Percentiles rank a stretch among this genome's conserved stretches.
Evolutionary conservation across 2,797 vertebrate species (phyloP).

Genomic region (Lophotriccus pileatus): DNA sequence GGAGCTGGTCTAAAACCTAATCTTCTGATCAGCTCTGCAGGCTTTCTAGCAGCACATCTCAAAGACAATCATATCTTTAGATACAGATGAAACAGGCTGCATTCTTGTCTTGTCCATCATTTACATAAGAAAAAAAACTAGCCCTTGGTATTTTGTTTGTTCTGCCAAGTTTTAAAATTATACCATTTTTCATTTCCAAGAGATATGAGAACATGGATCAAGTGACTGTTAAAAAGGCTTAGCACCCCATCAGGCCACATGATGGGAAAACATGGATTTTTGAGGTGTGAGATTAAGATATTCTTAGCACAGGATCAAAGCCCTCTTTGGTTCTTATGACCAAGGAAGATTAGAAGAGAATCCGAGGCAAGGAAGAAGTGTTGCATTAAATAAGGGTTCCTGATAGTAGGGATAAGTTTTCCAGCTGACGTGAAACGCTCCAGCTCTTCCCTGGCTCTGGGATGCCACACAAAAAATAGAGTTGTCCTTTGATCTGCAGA

Average conservation of each 20-base stretch:
- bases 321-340: background rate
- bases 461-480: background rate
- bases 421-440: rapidly evolving
- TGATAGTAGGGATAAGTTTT: background rate
- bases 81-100: background rate
- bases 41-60: background rate
- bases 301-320: background rate
- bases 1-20: background rate
- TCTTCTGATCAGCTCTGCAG: background rate
- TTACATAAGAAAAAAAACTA: background rate
- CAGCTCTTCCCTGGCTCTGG: background rate
- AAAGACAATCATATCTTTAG: background rate
- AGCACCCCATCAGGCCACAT: background rate
- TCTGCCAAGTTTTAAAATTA: background rate
- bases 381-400: background rate
- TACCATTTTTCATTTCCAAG: rapidly evolving
- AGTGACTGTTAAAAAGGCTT: background rate
- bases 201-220: background rate
- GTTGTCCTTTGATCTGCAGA: background rate
- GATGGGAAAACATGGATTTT: background rate
- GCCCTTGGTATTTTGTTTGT: background rate
- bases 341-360: background rate
- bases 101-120: background rate
- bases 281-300: background rate
- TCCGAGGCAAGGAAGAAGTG: background rate